Base-by-base conservation (phyloP, 2,797 vertebrate species). In the Falco rusticolus region DNA sequence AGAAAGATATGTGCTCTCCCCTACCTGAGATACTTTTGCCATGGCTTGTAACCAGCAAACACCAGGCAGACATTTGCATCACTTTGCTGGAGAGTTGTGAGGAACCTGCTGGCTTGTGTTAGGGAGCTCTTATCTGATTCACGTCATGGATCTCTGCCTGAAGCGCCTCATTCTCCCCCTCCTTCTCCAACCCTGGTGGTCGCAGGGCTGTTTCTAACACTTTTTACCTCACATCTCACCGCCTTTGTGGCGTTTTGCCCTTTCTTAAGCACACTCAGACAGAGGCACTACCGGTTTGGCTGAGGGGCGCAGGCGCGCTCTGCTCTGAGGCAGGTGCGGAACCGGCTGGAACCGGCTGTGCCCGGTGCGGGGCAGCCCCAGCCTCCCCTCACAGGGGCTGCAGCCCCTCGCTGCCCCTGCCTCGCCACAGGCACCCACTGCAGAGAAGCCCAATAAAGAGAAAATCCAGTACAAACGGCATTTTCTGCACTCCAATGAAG, bases 211-310 rank as follows among this genome's bases (percentile, higher is more conserved):
- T 7, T 41, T 10, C 10, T 29, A 34, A 21, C 43, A 8, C 33
- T 21, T 53, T 31, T 69, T 12, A 4, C 28, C 64, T 57, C 45
- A 9, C 4, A 37, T 10, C 10, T 61, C 61, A 18, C 26, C 66
- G 6, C 5, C 10, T 31, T 33, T 31, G 10, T 1, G 7, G 50
- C 5, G 1, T n/a, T 81, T 65, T 17, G 11, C 5, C n/a, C 26
- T 26, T 18, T 5, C 11, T 24, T 2, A 16, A 16, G 20, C 1
- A 6, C 0, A 1, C 9, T 61, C 47, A 11, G 22, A 3, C 3
- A 24, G 14, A 16, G 9, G 25, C 10, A 1, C 17, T 14, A 0
- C 2, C 9, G 4, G 43, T 45, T 45, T 45, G 43, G 43, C 43
- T 45, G 43, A 45, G 43, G 17, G 43, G 43, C 43, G 8, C 43